Percentiles rank a stretch among this genome's conserved stretches.
phyloP scores from a whole-genome alignment of 2,888 invertebrate genomes.

The Plagodis pulveraria region DNA sequence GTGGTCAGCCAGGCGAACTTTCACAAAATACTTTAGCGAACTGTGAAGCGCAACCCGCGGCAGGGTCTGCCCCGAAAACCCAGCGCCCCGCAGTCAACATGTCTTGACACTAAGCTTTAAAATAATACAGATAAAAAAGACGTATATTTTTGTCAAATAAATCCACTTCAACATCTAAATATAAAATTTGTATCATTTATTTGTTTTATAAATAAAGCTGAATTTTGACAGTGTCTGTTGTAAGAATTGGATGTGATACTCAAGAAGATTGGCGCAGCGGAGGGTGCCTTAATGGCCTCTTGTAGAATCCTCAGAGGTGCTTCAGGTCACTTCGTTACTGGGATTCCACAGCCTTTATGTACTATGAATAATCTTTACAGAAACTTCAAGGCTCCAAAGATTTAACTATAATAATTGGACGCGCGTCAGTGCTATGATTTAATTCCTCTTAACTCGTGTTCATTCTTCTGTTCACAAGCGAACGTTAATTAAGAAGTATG shows the following conservation, averaged over 20 bases:
- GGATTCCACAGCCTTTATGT: slow-evolving; percentile 72
- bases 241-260: slow-evolving; percentile 74
- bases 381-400: slow-evolving; percentile 47
- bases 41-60: too few species aligned
- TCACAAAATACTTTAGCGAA: too few species aligned
- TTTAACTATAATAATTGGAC: slow-evolving; percentile 48
- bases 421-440: neutral
- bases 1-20: too few species aligned
- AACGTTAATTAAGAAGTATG: too few species aligned
- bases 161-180: slow-evolving; percentile 1
- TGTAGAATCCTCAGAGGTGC: slow-evolving; percentile 70
- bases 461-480: neutral
- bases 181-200: slow-evolving; percentile 12
- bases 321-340: slow-evolving; percentile 83
- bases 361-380: slow-evolving; percentile 70
- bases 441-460: neutral
- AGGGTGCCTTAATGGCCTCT: slow-evolving; percentile 82
- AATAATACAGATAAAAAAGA: too few species aligned
- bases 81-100: too few species aligned
- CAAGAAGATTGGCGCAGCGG: slow-evolving; percentile 76
- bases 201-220: slow-evolving; percentile 48
- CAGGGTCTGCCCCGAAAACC: too few species aligned
- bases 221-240: slow-evolving; percentile 57
- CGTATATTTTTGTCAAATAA: neutral
- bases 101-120: too few species aligned